Percentiles rank a stretch among this genome's conserved stretches.
Evolutionary conservation across 2,888 invertebrate genomes (phyloP).

Genomic region (Pseudoips prasinana): DNA sequence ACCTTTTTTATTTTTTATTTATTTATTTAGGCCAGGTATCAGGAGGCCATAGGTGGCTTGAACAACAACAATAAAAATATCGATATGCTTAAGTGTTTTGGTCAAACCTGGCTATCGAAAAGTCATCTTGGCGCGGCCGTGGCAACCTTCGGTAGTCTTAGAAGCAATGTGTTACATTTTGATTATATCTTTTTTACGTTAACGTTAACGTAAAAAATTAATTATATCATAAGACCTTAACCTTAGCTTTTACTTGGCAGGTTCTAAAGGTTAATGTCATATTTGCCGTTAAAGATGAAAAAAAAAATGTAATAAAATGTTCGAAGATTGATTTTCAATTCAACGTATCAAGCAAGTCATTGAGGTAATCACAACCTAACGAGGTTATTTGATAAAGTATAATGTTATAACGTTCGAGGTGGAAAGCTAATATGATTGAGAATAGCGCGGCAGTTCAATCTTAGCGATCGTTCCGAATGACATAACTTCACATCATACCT

Average conservation of each 20-base stretch:
- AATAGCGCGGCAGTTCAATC: no score
- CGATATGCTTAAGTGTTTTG: no score
- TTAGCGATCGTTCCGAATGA: no score
- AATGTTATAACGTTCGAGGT: not conserved
- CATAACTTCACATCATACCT: not conserved
- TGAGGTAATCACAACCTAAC: conserved; percentile 15
- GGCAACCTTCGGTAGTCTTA: not conserved
- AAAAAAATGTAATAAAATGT: not conserved
- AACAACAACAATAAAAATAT: no score
- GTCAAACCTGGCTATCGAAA: no score
- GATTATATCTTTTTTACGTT: not conserved
- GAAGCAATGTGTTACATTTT: not conserved
- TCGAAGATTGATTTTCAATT: conserved; percentile 22
- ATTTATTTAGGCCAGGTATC: no score
- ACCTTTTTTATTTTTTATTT: no score
- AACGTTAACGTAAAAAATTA: no score
- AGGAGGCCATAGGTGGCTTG: no score
- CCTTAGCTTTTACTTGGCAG: not conserved
- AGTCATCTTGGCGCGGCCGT: no score
- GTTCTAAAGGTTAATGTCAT: not conserved
- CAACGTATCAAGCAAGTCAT: conserved; percentile 22
- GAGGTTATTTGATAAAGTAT: conserved; percentile 21
- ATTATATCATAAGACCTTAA: no score
- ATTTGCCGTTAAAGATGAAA: not conserved
- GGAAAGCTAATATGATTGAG: not conserved